Percentiles rank a stretch among this genome's conserved stretches.
Conservation (phyloP, 2,113 vertebrate genomes). For the Hippocampus guttulatus region DNA sequence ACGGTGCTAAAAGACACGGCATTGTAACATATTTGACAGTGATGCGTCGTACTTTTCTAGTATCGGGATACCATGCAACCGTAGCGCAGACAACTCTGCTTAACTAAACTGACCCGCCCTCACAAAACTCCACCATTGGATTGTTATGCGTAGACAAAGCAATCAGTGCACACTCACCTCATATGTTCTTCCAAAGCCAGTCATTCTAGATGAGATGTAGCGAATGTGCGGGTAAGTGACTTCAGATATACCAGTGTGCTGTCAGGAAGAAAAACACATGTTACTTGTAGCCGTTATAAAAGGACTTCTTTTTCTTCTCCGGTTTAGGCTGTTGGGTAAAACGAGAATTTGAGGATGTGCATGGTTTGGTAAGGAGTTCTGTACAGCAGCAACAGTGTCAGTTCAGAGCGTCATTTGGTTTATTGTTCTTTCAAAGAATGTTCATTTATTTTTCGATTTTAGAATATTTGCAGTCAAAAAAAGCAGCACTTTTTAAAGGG, state of each 20-base stretch:
- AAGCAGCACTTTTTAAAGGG: too few relatives aligned
- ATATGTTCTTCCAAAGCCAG: conserved; percentile 88
- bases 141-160: background rate
- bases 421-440: too few relatives aligned
- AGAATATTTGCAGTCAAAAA: too few relatives aligned
- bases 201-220: conserved; percentile 98
- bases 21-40: background rate
- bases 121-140: too few relatives aligned
- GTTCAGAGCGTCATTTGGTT: too few relatives aligned
- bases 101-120: background rate
- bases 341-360: background rate
- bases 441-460: too few relatives aligned
- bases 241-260: conserved; percentile 79
- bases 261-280: conserved; percentile 9
- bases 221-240: conserved; percentile 96
- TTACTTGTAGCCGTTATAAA: background rate
- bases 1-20: background rate
- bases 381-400: too few relatives aligned
- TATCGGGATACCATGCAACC: too few relatives aligned
- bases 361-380: too few relatives aligned
- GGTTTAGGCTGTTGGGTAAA: background rate
- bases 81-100: too few relatives aligned
- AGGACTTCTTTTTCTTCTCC: background rate
- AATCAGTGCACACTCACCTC: conserved; percentile 77
- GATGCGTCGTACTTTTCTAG: background rate